Conservation (phyloP, 2,888 invertebrate genomes). For the Mycalesis mineus region DNA sequence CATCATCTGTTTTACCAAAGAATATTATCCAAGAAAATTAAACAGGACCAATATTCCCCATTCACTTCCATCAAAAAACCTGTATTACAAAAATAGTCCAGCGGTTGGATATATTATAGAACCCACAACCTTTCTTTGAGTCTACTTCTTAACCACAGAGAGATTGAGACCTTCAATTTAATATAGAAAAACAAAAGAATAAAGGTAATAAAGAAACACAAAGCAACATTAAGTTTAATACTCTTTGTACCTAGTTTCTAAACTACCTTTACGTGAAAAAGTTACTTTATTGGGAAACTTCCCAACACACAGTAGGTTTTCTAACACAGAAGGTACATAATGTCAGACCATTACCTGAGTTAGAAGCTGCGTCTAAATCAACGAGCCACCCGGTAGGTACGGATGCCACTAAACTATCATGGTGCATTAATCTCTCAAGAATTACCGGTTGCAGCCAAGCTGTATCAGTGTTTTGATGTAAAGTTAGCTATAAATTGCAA, state of each 20-base stretch:
- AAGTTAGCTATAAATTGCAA: slow-evolving; percentile 45
- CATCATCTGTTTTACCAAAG: no score
- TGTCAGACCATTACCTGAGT: background rate
- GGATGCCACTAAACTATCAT: background rate
- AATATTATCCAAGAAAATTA: no score
- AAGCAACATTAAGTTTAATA: no score
- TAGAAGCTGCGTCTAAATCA: background rate
- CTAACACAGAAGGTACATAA: background rate
- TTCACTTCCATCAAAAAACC: no score
- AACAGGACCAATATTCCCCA: no score
- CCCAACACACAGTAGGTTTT: background rate
- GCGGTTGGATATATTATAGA: no score
- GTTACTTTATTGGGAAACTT: background rate
- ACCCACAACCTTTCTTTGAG: no score
- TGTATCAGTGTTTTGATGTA: slow-evolving; percentile 10
- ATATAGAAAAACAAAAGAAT: no score
- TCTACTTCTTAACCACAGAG: no score
- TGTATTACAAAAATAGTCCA: no score
- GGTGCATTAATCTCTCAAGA: slow-evolving; percentile 8
- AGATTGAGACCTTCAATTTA: no score
- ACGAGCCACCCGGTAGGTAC: background rate
- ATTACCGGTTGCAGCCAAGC: slow-evolving; percentile 4
- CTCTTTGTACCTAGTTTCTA: background rate
- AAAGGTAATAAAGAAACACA: no score
- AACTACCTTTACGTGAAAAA: background rate